A percentile compares a stretch with the other conserved stretches of the same genome.
Conservation (phyloP, 2,113 vertebrate species). For the Nothoprocta pentlandii region DNA sequence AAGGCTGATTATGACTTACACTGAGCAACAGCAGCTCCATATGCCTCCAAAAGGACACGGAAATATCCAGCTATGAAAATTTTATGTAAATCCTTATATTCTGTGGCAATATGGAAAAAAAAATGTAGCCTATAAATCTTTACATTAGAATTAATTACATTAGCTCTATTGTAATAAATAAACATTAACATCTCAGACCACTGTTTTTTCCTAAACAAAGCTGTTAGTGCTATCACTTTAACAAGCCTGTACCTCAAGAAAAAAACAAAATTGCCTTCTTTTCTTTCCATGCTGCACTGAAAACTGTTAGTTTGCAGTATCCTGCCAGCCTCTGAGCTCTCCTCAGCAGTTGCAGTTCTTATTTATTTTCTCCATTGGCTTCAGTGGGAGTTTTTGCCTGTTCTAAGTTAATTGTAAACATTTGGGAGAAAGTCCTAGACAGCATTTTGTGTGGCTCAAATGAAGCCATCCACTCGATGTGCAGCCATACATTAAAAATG, state of each 20-base stretch:
- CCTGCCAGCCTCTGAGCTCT: neutral
- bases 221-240: neutral
- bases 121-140: neutral
- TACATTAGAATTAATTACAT: neutral
- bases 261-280: neutral
- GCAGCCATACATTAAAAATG: neutral
- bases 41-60: neutral
- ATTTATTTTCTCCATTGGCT: slow-evolving; percentile 15
- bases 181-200: neutral
- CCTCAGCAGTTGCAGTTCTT: slow-evolving; percentile 34
- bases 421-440: slow-evolving; percentile 23
- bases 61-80: neutral
- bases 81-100: neutral
- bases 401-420: slow-evolving; percentile 31
- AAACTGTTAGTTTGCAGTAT: neutral
- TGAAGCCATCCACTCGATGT: slow-evolving; percentile 38
- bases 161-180: neutral
- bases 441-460: slow-evolving; percentile 11
- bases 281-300: neutral
- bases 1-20: neutral
- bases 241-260: neutral
- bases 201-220: neutral
- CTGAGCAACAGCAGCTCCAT: neutral
- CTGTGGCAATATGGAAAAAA: neutral
- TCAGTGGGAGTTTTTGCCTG: slow-evolving; percentile 21